Evolutionary conservation across 2,797 vertebrate genomes (phyloP).

Genomic region (Astyanax mexicanus): DNA sequence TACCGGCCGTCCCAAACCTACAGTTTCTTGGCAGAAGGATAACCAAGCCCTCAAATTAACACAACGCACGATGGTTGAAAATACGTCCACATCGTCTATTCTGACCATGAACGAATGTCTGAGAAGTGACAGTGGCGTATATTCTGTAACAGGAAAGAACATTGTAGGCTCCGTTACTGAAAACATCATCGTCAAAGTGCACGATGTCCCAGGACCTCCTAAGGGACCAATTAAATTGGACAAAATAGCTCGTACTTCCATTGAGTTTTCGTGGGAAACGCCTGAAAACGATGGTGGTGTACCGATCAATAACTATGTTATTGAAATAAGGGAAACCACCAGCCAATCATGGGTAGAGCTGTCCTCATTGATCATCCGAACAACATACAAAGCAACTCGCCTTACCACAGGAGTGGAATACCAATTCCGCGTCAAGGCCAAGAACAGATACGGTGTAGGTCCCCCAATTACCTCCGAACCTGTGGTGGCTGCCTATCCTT

Average conservation of each 20-base stretch:
- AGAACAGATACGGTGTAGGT: constrained; percentile 95
- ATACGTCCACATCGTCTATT: constrained; percentile 88
- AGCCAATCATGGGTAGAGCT: constrained; percentile 91
- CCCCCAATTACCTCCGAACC: constrained; percentile 89
- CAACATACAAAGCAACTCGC: constrained; percentile 91
- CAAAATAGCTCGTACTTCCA: constrained; percentile 90
- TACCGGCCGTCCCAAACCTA: constrained; percentile 92
- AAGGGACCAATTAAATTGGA: constrained; percentile 94
- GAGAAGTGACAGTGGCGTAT: constrained; percentile 89
- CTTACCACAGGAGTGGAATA: constrained; percentile 93
- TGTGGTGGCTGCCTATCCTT: constrained; percentile 93
- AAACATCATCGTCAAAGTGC: constrained; percentile 89
- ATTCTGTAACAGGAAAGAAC: constrained; percentile 92
- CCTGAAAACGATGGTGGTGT: constrained; percentile 97
- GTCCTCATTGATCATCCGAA: constrained; percentile 91
- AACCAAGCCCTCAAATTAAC: constrained; percentile 88
- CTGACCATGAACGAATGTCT: constrained; percentile 90
- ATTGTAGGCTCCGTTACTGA: constrained; percentile 93
- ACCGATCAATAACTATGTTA: constrained; percentile 93
- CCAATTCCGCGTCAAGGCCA: constrained; percentile 96
- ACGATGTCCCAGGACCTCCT: constrained; percentile 96
- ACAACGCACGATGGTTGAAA: constrained; percentile 90
- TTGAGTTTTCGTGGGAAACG: constrained; percentile 92
- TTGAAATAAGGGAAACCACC: constrained; percentile 95
- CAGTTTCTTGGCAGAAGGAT: constrained; percentile 94